phyloP scores from a whole-genome alignment of 2,888 invertebrate genomes.

The Drosophila neotestacea region DNA sequence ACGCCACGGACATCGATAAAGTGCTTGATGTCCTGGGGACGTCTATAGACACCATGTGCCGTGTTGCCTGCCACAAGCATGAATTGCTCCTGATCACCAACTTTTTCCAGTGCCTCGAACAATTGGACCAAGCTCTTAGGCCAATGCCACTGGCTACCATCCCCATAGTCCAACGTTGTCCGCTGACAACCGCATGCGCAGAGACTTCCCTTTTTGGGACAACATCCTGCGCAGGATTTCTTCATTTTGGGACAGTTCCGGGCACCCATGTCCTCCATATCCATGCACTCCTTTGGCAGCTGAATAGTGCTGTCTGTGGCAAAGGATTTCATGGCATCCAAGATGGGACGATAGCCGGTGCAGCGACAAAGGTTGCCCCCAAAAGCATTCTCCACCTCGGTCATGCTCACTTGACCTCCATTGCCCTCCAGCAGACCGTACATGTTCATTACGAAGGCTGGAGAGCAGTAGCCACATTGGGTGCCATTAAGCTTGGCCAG shows the following conservation, averaged over 20 bases:
- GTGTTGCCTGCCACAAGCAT: conserved; percentile 92
- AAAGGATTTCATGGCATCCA: conserved; percentile 92
- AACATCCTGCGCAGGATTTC: conserved; percentile 63
- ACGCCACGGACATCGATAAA: conserved; percentile 89
- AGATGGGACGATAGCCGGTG: conserved; percentile 92
- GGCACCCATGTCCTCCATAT: conserved; percentile 83
- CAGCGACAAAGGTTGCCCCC: conserved; percentile 93
- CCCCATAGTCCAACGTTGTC: conserved; percentile 41
- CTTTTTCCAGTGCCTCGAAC: conserved; percentile 81
- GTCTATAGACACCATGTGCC: conserved; percentile 88
- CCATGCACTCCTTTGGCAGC: conserved; percentile 85
- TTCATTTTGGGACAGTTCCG: conserved; percentile 82
- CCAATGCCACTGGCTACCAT: conserved; percentile 81
- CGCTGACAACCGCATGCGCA: conserved; percentile 82
- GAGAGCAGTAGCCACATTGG: conserved; percentile 91
- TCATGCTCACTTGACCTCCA: conserved; percentile 86
- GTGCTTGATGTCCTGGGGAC: conserved; percentile 81
- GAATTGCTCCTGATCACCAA: conserved; percentile 85
- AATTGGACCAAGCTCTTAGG: conserved; percentile 67
- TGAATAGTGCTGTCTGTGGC: conserved; percentile 87
- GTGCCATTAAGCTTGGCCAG: conserved; percentile 89
- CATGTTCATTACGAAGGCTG: conserved; percentile 93
- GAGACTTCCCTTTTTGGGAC: conserved; percentile 82
- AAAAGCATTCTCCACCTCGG: conserved; percentile 90
- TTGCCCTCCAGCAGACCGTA: conserved; percentile 86